Conservation (phyloP, 2,113 vertebrate species). For the Dasypus novemcinctus region DNA sequence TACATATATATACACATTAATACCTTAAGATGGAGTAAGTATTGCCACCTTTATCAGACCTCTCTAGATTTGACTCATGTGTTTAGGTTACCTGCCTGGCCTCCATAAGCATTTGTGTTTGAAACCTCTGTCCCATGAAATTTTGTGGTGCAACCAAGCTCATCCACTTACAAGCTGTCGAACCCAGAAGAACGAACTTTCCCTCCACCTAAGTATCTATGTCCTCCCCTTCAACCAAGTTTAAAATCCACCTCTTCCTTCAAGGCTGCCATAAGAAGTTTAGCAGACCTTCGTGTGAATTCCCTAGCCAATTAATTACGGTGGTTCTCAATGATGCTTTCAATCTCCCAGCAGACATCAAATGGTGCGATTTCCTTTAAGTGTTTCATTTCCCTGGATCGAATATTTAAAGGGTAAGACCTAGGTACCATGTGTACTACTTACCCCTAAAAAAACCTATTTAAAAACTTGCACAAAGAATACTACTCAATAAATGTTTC, state of each 20-base stretch:
- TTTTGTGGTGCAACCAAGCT: not conserved
- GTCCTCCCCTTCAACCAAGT: not conserved
- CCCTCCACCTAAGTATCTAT: not conserved
- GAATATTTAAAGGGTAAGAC: not conserved
- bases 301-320: not conserved
- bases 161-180: not conserved
- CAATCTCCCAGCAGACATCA: not conserved
- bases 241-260: conserved; percentile 42
- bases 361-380: not conserved
- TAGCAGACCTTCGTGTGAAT: not conserved
- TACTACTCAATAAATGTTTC: not conserved
- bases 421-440: not conserved
- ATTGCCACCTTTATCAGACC: not conserved
- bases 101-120: not conserved
- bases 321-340: not conserved
- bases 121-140: not conserved
- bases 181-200: not conserved
- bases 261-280: not conserved
- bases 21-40: not conserved
- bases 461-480: not conserved
- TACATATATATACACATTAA: not conserved
- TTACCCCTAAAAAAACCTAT: conserved; percentile 19
- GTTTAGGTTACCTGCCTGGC: not conserved
- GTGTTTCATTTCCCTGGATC: not conserved
- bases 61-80: not conserved